These are phyloP conservation scores for Eleutherodactylus coqui DNA, from an alignment of 2,797 vertebrate genomes.

Conservation along the genomic window DNA sequence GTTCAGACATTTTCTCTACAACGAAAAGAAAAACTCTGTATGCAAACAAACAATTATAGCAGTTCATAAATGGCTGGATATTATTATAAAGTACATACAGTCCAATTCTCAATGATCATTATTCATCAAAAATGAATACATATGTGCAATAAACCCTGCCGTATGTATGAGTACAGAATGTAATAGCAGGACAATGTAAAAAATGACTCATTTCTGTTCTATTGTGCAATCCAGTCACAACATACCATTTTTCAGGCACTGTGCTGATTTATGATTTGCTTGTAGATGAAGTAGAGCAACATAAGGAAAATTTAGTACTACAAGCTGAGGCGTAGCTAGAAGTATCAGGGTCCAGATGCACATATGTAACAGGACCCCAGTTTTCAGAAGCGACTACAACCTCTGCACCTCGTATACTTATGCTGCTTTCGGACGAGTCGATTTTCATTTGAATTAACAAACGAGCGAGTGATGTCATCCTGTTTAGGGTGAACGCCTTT, in stretches of 20 bases:
- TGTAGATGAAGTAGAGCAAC: not conserved
- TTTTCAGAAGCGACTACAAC: not conserved
- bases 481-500: no score
- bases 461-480: no score
- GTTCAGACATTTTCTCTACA: constrained; percentile 14
- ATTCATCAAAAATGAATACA: constrained; percentile 50
- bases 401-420: not conserved
- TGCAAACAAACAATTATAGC: constrained; percentile 56
- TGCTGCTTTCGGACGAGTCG: no score
- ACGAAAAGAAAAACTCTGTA: constrained; percentile 4
- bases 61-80: constrained; percentile 47
- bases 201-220: not conserved
- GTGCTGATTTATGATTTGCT: constrained; percentile 1
- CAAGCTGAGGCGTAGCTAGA: not conserved
- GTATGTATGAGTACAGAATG: not conserved
- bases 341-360: not conserved
- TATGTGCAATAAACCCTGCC: constrained; percentile 29
- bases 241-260: not conserved
- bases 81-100: constrained; percentile 37
- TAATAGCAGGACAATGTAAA: not conserved
- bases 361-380: not conserved
- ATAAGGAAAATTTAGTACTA: not conserved
- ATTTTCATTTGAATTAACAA: no score
- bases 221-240: not conserved
- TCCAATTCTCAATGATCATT: constrained; percentile 54